Evolutionary conservation across 2,113 vertebrate species (phyloP).

Genomic region (Notothenia rossii): DNA sequence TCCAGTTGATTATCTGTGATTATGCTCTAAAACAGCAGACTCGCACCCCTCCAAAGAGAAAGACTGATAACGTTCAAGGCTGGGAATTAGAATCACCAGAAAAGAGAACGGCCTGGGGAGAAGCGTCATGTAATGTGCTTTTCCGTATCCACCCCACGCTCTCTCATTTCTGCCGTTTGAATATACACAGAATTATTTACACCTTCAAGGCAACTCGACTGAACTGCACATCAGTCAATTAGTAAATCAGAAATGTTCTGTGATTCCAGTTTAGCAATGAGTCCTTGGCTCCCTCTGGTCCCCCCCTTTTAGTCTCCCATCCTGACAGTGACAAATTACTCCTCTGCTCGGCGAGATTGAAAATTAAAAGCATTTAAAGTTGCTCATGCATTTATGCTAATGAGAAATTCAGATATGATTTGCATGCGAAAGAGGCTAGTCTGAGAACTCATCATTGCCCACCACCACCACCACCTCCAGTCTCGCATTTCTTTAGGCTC

Average conservation of each 20-base stretch:
- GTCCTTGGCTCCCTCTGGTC: constrained; percentile 91
- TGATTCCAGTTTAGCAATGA: constrained; percentile 98
- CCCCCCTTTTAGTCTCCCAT: constrained; percentile 94
- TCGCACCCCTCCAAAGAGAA: constrained; percentile 61
- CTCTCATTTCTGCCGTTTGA: constrained; percentile 85
- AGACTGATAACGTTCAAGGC: constrained; percentile 59
- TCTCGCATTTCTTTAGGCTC: constrained; percentile 89
- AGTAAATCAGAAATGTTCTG: constrained; percentile 99
- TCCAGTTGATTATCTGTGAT: constrained; percentile 77
- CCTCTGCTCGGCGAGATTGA: constrained; percentile 99
- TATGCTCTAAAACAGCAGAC: constrained; percentile 73
- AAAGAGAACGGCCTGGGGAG: constrained; percentile 74
- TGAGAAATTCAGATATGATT: constrained; percentile 99
- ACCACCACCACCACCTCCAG: constrained; percentile 70
- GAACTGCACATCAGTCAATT: constrained; percentile 99
- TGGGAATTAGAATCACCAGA: constrained; percentile 74
- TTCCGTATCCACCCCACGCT: constrained; percentile 73
- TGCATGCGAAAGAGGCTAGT: constrained; percentile 99
- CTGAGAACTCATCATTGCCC: constrained; percentile 96
- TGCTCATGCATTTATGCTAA: constrained; percentile 99
- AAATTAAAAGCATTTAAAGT: constrained; percentile 99
- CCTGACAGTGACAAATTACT: constrained; percentile 99
- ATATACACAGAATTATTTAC: constrained; percentile 97
- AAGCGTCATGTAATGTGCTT: constrained; percentile 74
- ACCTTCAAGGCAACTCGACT: constrained; percentile 96